These are phyloP conservation scores for Coelopa pilipes DNA, from an alignment of 2,888 invertebrate genomes.

Conservation along the genomic window DNA sequence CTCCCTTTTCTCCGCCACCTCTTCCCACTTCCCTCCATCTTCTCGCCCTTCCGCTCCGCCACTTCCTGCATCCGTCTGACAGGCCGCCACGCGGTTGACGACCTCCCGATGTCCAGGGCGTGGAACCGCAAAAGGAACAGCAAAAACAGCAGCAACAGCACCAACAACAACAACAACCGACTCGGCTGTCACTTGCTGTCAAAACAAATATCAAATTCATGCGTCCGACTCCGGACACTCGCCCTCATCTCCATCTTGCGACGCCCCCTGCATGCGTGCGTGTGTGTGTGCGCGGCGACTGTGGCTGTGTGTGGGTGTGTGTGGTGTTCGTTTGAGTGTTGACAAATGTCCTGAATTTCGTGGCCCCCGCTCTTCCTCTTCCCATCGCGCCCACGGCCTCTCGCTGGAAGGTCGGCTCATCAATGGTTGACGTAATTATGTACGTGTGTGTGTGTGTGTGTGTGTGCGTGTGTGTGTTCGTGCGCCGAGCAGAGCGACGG, in stretches of 20 bases:
- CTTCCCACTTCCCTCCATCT: no score
- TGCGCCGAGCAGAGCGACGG: no score
- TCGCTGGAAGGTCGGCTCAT: no score
- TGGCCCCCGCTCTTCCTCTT: no score
- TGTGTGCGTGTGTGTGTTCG: no score
- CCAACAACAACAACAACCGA: not conserved
- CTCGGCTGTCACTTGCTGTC: conserved; percentile 26
- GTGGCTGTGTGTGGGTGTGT: not conserved
- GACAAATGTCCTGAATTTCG: not conserved
- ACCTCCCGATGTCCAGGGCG: no score
- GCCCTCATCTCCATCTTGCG: not conserved
- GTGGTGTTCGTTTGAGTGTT: not conserved
- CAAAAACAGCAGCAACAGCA: not conserved
- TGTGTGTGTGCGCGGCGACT: not conserved
- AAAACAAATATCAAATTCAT: conserved; percentile 33
- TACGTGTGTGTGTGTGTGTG: not conserved
- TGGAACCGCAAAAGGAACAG: no score
- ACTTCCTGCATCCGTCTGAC: no score
- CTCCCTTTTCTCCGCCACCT: no score
- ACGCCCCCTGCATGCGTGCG: not conserved
- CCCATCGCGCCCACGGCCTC: no score
- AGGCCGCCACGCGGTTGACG: no score
- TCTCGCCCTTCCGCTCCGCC: no score
- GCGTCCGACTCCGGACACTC: not conserved
- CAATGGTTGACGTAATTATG: not conserved